These are phyloP conservation scores for Dascyllus trimaculatus DNA, from an alignment of 2,113 vertebrate genomes.

Conservation along the genomic window DNA sequence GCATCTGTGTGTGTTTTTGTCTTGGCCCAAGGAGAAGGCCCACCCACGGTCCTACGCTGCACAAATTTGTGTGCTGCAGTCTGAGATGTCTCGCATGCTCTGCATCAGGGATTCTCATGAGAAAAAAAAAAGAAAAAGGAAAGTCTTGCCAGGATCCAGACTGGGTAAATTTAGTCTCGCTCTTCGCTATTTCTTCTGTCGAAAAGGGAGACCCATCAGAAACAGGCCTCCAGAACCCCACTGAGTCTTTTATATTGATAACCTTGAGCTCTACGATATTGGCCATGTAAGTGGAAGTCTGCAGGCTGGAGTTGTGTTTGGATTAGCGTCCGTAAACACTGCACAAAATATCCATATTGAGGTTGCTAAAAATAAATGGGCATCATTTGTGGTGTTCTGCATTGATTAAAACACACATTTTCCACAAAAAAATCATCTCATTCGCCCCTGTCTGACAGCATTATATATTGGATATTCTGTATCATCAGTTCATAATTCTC, in stretches of 20 bases:
- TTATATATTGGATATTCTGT: not conserved
- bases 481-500: not conserved
- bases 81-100: constrained; percentile 65
- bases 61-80: constrained; percentile 56
- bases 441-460: not conserved
- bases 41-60: constrained; percentile 57
- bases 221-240: constrained; percentile 38
- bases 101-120: constrained; percentile 47
- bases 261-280: constrained; percentile 38
- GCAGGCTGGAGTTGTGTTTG: constrained; percentile 38
- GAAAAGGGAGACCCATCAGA: constrained; percentile 45
- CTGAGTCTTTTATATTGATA: constrained; percentile 21
- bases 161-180: constrained; percentile 58
- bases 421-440: not conserved
- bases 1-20: constrained; percentile 40
- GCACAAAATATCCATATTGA: constrained; percentile 15
- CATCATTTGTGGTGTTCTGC: not conserved
- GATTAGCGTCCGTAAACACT: constrained; percentile 39
- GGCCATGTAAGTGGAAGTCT: constrained; percentile 26
- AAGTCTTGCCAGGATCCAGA: constrained; percentile 44
- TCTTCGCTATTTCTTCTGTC: constrained; percentile 52
- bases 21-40: constrained; percentile 56
- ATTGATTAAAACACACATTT: not conserved
- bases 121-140: not conserved
- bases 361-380: constrained; percentile 5